Evolutionary conservation across 92 coral and sea anemone genomes (phyloP), one percentile per base, ranked within the genome.

Genomic region (Plumapathes pennacea): DNA sequence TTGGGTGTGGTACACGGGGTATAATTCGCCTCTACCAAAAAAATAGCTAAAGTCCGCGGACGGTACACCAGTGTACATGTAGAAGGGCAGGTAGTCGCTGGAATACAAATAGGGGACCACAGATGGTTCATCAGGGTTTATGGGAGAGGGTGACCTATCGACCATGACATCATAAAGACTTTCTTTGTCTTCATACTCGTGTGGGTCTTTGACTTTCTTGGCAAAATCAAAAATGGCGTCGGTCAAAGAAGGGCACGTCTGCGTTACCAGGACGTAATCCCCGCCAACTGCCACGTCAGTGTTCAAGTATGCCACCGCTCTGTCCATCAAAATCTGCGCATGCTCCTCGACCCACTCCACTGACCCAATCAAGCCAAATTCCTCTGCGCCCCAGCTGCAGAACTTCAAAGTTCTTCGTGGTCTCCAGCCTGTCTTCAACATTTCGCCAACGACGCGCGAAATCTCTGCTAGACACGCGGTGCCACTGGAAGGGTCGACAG

Each of bases 1-100:
- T 38, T 80, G 88, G 0, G 94, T 68, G 46, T 92, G 98, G 34
- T 92, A 92, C 17, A 89, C 96, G 8, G 98, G 98, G 18, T 88
- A 88, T 4, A 83, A 46, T 2, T 34, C 19, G 5, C 74, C 48
- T 26, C 60, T 24, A 2, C 83, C 85, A 63, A 71, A 77, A 43
- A 80, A 81, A 38, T 92, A 92, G 11, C 85, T 76, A 28, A 77
- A 89, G 50, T 92, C 98, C 0, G 79, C 90, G 32, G 89, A 84
- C 1, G 98, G 92, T 4, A 92, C 54, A 3, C 94, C 98, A 3
- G 77, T 33, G 31, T 51, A 57, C 74, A 62, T 76, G 38, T 88
- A 88, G 32, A 92, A 92, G 8, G 89, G 84, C 28, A 80, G 66
- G 60, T 89, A 92, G 69, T 92, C 98, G 62, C 98, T 88, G 34